These are phyloP conservation scores for Ascidia mentula DNA, from an alignment of 23 tunicate species.

Conservation along the genomic window DNA sequence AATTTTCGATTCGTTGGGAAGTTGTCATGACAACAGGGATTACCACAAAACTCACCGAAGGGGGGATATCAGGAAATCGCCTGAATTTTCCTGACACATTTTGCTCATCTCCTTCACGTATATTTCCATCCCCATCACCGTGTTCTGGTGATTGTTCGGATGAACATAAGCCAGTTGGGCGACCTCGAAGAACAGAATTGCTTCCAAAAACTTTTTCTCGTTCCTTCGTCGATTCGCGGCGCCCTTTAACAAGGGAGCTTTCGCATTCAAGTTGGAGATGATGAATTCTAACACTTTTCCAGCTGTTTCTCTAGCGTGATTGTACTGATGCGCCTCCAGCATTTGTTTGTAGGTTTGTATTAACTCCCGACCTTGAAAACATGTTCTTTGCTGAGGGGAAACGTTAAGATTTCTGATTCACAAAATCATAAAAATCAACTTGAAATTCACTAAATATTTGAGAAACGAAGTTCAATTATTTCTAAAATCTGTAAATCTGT, in stretches of 20 bases:
- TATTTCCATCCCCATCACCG: background rate
- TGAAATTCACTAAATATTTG: too few relatives aligned
- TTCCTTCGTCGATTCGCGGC: background rate
- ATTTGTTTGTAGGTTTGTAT: background rate
- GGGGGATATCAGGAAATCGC: too few relatives aligned
- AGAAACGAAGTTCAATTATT: too few relatives aligned
- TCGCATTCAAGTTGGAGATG: too few relatives aligned
- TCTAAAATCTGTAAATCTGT: too few relatives aligned
- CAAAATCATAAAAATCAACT: too few relatives aligned
- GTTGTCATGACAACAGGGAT: too few relatives aligned
- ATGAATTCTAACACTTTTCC: background rate
- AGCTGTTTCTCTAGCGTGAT: background rate
- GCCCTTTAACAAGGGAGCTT: background rate
- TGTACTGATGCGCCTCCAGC: background rate
- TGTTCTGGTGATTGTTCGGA: background rate
- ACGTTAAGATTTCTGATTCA: too few relatives aligned
- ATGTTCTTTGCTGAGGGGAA: too few relatives aligned
- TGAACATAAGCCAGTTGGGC: background rate
- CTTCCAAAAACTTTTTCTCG: background rate
- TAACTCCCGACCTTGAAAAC: background rate
- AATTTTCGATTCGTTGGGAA: too few relatives aligned
- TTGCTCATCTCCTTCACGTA: background rate
- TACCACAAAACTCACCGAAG: too few relatives aligned
- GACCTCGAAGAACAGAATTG: background rate
- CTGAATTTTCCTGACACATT: background rate